These are phyloP conservation scores for Poliocrania exsul DNA, from an alignment of 2,797 vertebrate species.

Conservation along the genomic window DNA sequence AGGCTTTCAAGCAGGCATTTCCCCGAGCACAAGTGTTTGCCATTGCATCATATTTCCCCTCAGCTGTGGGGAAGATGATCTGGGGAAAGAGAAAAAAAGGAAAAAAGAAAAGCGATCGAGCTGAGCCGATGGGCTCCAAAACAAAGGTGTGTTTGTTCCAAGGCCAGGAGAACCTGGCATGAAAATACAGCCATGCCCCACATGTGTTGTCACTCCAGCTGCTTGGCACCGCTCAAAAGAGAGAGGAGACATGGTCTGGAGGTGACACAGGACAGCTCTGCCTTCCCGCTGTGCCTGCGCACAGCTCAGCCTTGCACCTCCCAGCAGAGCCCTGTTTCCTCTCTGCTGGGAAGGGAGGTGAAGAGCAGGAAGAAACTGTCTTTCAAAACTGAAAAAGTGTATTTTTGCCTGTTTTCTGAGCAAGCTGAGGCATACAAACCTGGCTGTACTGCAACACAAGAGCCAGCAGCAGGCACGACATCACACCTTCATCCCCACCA, in stretches of 20 bases:
- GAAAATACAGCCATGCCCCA: neutral
- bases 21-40: neutral
- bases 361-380: neutral
- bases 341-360: neutral
- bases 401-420: neutral
- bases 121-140: neutral
- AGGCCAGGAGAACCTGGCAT: neutral
- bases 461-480: neutral
- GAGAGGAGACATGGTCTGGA: neutral
- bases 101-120: neutral
- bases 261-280: neutral
- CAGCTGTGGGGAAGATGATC: constrained; percentile 52
- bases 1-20: neutral
- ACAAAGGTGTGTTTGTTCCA: constrained; percentile 21
- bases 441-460: fast-evolving
- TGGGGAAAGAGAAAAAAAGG: neutral
- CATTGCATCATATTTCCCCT: neutral
- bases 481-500: neutral
- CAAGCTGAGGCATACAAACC: neutral
- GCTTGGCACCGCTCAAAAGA: neutral
- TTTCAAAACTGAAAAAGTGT: neutral
- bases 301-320: fast-evolving
- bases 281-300: neutral
- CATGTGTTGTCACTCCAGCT: neutral
- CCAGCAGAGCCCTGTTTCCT: neutral